Evolutionary conservation across 2,797 vertebrate genomes (phyloP).

Genomic region (Hypotaenidia philippensis): DNA sequence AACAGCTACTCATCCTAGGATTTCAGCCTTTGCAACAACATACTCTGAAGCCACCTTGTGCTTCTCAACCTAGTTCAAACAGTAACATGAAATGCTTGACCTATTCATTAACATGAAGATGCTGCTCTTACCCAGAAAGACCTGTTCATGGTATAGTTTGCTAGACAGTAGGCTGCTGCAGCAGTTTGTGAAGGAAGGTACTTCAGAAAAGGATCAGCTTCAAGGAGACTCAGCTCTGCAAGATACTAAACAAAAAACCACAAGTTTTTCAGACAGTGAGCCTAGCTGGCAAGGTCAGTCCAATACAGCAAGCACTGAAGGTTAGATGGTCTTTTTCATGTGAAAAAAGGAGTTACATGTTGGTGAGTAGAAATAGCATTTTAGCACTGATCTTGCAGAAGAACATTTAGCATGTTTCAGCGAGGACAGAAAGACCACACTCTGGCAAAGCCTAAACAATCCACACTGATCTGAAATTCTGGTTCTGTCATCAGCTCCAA

Average conservation of each 20-base stretch:
- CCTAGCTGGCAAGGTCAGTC: background rate
- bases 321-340: fast-evolving
- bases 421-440: background rate
- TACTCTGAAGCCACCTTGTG: background rate
- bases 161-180: constrained; percentile 91
- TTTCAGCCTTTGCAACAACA: background rate
- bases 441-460: background rate
- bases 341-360: background rate
- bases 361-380: background rate
- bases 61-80: background rate
- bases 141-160: constrained; percentile 88
- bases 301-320: background rate
- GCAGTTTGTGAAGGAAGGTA: constrained; percentile 90
- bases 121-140: constrained; percentile 88
- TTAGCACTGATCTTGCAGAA: background rate
- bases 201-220: constrained; percentile 88
- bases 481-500: background rate
- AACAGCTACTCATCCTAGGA: background rate
- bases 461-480: background rate
- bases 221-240: constrained; percentile 90
- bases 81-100: background rate
- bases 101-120: background rate
- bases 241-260: constrained; percentile 84
- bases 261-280: background rate
- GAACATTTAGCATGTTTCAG: background rate